phyloP scores from a whole-genome alignment of 2,888 invertebrate genomes.

The Scelioninae gen. 2 region DNA sequence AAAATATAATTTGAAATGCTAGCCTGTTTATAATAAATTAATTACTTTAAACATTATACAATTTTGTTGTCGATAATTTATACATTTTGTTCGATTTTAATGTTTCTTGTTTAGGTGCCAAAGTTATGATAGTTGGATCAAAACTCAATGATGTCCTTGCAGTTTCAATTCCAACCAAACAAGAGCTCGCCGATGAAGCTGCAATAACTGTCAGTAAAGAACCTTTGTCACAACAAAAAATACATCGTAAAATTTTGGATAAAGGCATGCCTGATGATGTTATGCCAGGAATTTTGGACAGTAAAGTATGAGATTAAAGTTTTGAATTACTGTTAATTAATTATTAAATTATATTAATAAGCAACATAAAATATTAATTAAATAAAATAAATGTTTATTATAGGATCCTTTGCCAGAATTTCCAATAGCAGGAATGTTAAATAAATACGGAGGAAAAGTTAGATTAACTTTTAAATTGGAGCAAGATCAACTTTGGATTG shows the following conservation, averaged over 20 bases:
- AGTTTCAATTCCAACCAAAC: slow-evolving; percentile 84
- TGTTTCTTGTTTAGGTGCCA: slow-evolving; percentile 77
- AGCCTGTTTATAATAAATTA: too few relatives aligned
- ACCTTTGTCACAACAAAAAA: slow-evolving; percentile 84
- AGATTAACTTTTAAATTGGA: slow-evolving; percentile 94
- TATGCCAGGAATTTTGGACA: slow-evolving; percentile 89
- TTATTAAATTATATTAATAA: too few relatives aligned
- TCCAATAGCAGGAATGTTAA: slow-evolving; percentile 92
- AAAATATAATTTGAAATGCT: too few relatives aligned
- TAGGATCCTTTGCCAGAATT: slow-evolving; percentile 88
- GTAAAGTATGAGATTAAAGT: slow-evolving; percentile 79
- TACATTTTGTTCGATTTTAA: too few relatives aligned
- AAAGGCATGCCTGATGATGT: slow-evolving; percentile 93
- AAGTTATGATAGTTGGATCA: slow-evolving; percentile 94
- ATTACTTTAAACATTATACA: too few relatives aligned
- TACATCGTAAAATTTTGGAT: slow-evolving; percentile 90
- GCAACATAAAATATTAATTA: too few relatives aligned
- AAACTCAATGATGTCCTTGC: slow-evolving; percentile 91
- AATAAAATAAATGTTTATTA: slow-evolving; percentile 62
- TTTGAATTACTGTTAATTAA: too few relatives aligned
- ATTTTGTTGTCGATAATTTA: too few relatives aligned
- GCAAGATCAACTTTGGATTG: slow-evolving; percentile 92
- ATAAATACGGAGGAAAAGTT: slow-evolving; percentile 92
- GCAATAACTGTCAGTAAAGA: slow-evolving; percentile 80
- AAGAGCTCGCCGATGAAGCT: slow-evolving; percentile 80